Evolutionary conservation across 2,113 vertebrate species (phyloP).

Genomic region (Laticauda colubrina): DNA sequence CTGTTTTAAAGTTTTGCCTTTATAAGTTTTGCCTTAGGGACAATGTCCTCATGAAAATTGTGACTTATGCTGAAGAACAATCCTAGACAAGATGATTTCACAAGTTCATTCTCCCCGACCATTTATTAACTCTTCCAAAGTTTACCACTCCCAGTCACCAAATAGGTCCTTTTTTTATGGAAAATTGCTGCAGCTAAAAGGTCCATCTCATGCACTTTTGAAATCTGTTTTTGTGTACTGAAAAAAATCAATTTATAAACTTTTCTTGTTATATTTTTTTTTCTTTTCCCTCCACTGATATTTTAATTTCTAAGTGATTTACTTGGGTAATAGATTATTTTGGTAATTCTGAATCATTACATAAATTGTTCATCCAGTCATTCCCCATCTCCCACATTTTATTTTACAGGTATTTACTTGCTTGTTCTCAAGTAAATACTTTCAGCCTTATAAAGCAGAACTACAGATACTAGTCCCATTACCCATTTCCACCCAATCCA

Average conservation of each 20-base stretch:
- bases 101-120: background rate
- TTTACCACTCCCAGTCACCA: background rate
- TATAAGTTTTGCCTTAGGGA: background rate
- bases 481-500: background rate
- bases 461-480: background rate
- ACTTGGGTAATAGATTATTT: background rate
- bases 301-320: conserved; percentile 8
- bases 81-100: background rate
- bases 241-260: background rate
- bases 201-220: background rate
- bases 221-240: background rate
- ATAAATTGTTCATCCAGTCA: background rate
- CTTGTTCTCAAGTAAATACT: background rate
- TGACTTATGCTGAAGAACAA: background rate
- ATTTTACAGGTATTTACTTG: background rate
- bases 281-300: background rate
- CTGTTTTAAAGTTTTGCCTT: background rate
- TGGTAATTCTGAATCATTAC: background rate
- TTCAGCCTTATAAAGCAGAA: background rate
- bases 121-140: background rate
- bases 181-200: background rate
- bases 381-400: background rate
- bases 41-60: background rate
- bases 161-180: background rate
- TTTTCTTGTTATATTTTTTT: background rate